Conservation (phyloP, 2,797 vertebrate species). For the Morus bassanus region DNA sequence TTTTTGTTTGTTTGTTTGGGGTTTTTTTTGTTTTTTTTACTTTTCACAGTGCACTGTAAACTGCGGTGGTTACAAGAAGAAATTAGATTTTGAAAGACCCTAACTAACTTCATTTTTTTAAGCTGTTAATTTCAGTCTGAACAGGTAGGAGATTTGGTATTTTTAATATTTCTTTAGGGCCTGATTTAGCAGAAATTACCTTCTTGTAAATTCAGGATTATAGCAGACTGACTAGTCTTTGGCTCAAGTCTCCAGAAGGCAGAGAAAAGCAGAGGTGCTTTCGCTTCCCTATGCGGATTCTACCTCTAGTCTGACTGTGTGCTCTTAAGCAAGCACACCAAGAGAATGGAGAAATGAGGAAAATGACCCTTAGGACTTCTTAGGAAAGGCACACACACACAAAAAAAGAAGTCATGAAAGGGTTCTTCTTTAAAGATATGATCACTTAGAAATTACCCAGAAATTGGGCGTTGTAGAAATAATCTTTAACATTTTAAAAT, state of each 20-base stretch:
- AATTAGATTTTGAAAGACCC: not conserved
- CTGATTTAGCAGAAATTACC: not conserved
- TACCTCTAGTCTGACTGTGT: not conserved
- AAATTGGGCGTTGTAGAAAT: not conserved
- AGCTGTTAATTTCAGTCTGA: not conserved
- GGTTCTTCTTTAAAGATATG: not conserved
- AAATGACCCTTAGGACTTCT: not conserved
- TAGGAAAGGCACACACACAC: not conserved
- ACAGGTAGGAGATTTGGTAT: not conserved
- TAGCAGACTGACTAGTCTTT: not conserved
- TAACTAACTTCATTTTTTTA: not conserved
- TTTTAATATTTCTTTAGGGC: not conserved
- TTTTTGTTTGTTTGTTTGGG: too few species aligned
- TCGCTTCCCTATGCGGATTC: not conserved
- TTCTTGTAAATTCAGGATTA: not conserved
- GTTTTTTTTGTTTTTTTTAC: not conserved
- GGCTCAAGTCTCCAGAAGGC: not conserved
- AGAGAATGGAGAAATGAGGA: not conserved
- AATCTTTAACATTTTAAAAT: not conserved
- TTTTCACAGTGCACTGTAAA: not conserved
- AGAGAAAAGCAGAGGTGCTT: not conserved
- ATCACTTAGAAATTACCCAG: not conserved
- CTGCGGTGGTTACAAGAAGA: not conserved
- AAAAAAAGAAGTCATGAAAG: not conserved
- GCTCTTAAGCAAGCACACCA: not conserved